phyloP scores from a whole-genome alignment of 2,113 vertebrate genomes.

The Hemibagrus wyckioides region DNA sequence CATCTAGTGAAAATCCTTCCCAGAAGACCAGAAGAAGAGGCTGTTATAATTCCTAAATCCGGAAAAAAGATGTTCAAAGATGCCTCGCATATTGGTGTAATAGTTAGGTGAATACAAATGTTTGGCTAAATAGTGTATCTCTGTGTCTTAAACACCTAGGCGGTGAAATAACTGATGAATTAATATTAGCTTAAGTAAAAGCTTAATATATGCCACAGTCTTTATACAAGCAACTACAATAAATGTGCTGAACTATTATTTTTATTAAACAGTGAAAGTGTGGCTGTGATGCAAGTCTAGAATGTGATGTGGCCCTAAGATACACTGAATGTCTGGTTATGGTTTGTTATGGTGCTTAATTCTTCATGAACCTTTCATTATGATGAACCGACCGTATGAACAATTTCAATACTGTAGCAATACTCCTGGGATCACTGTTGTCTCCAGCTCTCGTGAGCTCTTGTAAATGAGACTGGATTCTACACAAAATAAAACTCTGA shows the following conservation, averaged over 20 bases:
- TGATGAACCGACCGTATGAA: neutral
- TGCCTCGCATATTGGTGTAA: too few relatives aligned
- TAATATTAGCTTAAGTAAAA: neutral
- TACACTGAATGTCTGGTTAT: neutral
- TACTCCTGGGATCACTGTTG: neutral
- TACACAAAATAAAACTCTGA: neutral
- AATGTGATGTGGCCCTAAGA: neutral
- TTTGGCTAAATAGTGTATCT: too few relatives aligned
- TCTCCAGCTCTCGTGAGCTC: slow-evolving; percentile 6
- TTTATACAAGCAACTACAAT: too few relatives aligned
- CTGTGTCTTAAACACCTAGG: too few relatives aligned
- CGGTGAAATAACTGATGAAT: too few relatives aligned
- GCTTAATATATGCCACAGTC: neutral
- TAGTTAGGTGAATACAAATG: too few relatives aligned
- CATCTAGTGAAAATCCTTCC: too few relatives aligned
- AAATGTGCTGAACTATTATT: too few relatives aligned
- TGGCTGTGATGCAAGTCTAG: neutral
- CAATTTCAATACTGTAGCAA: neutral
- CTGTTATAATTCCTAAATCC: too few relatives aligned
- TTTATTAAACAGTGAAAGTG: neutral
- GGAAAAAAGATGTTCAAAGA: too few relatives aligned
- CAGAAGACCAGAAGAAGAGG: too few relatives aligned
- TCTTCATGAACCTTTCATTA: too few relatives aligned
- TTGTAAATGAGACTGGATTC: neutral
- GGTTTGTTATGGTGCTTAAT: neutral